Evolutionary conservation across 2,797 vertebrate genomes (phyloP).

Genomic region (Eidolon dupreanum): DNA sequence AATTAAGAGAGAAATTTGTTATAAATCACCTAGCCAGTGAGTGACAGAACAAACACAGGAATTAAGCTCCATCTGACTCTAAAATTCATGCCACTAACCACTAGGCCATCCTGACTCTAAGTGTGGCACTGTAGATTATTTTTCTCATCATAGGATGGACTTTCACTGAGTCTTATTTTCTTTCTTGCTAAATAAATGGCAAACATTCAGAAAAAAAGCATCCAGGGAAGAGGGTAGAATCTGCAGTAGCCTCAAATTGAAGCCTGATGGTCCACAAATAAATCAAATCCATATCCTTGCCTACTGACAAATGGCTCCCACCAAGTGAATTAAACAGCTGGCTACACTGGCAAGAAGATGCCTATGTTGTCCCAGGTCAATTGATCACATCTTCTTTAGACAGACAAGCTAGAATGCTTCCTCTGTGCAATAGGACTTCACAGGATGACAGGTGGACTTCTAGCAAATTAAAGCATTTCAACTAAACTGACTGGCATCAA

Average conservation of each 20-base stretch:
- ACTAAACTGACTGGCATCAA: background rate
- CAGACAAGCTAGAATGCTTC: background rate
- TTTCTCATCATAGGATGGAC: background rate
- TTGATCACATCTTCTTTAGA: background rate
- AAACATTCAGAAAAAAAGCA: background rate
- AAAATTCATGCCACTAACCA: background rate
- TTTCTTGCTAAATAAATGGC: slow-evolving; percentile 4
- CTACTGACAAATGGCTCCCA: background rate
- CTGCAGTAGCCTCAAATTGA: background rate
- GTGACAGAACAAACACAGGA: background rate
- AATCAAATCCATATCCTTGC: background rate
- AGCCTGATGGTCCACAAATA: background rate
- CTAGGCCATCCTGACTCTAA: background rate
- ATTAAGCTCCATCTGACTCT: background rate
- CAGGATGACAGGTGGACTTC: background rate
- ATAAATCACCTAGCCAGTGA: background rate
- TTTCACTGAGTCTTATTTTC: background rate
- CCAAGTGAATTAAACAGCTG: background rate
- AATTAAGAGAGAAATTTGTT: background rate
- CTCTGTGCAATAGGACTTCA: background rate
- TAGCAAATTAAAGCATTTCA: background rate
- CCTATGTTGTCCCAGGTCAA: background rate
- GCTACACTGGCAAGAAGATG: background rate
- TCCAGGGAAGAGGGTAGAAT: background rate
- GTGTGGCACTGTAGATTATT: background rate